These are phyloP conservation scores for Calliphora vomitoria DNA, from an alignment of 2,888 invertebrate genomes.

Conservation along the genomic window DNA sequence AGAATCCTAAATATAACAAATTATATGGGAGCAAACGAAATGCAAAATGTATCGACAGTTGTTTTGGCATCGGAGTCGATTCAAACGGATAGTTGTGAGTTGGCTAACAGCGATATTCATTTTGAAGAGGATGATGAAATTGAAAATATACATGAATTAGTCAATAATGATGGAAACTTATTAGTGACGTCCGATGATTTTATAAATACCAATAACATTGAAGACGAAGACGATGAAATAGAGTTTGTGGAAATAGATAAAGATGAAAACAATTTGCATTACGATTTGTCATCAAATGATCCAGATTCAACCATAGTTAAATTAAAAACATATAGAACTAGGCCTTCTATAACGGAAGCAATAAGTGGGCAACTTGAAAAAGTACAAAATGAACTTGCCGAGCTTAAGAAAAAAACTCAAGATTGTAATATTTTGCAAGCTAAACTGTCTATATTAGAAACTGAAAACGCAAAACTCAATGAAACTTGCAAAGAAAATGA, in stretches of 20 bases:
- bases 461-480: conserved; percentile 45
- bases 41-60: neutral
- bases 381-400: neutral
- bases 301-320: conserved; percentile 6
- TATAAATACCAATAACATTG: neutral
- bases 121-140: neutral
- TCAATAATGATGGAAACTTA: neutral
- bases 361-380: neutral
- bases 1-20: conserved; percentile 25
- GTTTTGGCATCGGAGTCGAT: neutral
- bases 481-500: conserved; percentile 1
- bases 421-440: conserved; percentile 23
- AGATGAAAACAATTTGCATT: neutral
- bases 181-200: neutral
- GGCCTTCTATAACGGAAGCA: neutral
- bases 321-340: neutral
- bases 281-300: conserved; percentile 8
- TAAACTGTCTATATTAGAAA: conserved; percentile 24
- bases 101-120: neutral
- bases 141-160: neutral
- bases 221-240: neutral
- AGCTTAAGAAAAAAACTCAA: neutral
- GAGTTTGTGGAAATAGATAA: conserved; percentile 30
- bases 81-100: neutral
- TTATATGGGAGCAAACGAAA: neutral